phyloP scores from a whole-genome alignment of 2,113 vertebrate genomes.

The Poecilia latipinna region DNA sequence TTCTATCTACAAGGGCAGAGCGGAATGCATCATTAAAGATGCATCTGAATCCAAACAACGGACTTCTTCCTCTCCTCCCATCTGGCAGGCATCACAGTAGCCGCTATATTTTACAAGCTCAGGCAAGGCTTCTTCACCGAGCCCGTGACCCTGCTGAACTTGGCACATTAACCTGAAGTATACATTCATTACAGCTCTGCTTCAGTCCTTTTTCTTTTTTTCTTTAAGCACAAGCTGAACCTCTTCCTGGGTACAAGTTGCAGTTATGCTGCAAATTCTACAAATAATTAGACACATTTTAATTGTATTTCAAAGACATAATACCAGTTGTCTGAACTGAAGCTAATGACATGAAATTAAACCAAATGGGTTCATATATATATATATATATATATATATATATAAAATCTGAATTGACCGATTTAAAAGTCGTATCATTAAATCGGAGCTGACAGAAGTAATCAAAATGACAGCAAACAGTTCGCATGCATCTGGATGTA shows the following conservation, averaged over 20 bases:
- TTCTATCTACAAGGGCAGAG: neutral
- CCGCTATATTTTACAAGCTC: neutral
- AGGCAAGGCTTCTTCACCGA: neutral
- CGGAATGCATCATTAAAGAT: neutral
- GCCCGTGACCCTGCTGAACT: neutral
- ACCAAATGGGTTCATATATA: neutral
- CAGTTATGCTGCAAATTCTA: neutral
- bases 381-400: too few species aligned
- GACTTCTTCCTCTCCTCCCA: neutral
- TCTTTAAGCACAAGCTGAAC: too few species aligned
- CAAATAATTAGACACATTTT: too few species aligned
- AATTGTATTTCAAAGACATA: neutral
- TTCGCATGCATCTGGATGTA: slow-evolving; percentile 32
- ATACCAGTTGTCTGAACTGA: too few species aligned
- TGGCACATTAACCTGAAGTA: neutral
- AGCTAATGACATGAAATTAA: neutral
- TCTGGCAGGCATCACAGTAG: neutral
- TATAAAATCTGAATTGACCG: neutral
- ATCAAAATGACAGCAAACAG: slow-evolving; percentile 20
- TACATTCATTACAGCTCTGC: neutral
- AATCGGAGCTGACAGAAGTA: slow-evolving; percentile 1
- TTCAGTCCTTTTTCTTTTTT: neutral
- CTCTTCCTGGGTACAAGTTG: neutral
- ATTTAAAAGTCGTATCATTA: neutral
- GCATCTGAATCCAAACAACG: too few species aligned